These are phyloP conservation scores for Amblyopsis hoosieri DNA, from an alignment of 2,797 vertebrate genomes.

Conservation along the genomic window DNA sequence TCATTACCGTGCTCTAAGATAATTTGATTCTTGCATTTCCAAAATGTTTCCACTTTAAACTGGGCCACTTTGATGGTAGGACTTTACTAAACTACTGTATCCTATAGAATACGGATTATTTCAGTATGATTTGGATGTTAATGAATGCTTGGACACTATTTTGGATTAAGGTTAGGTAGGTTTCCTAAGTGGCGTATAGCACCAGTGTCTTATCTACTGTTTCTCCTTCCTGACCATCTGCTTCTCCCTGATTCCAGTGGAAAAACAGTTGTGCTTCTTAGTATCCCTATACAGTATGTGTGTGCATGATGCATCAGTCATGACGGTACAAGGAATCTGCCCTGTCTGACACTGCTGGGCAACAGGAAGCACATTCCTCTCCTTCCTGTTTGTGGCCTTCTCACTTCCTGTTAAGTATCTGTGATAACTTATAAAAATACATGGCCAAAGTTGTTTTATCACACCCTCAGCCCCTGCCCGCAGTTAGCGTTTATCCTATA, in stretches of 20 bases:
- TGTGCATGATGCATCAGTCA: constrained; percentile 43
- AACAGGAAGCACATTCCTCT: constrained; percentile 84
- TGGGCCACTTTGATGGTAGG: too few relatives aligned
- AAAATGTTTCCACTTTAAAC: too few relatives aligned
- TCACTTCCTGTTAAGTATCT: constrained; percentile 81
- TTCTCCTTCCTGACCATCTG: constrained; percentile 71
- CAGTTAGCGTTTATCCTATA: constrained; percentile 51
- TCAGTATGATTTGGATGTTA: not conserved
- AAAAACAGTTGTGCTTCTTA: constrained; percentile 19
- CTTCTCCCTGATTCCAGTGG: constrained; percentile 65
- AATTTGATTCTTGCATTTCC: too few relatives aligned
- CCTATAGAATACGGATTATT: not conserved
- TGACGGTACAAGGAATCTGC: constrained; percentile 77
- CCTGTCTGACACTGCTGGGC: constrained; percentile 62
- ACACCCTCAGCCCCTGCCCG: constrained; percentile 48
- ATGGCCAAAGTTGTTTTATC: constrained; percentile 65
- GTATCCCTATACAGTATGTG: constrained; percentile 22
- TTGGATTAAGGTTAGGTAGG: constrained; percentile 16
- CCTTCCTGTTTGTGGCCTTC: constrained; percentile 82
- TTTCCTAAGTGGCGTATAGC: constrained; percentile 14
- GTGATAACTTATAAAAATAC: constrained; percentile 78
- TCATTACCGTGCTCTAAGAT: too few relatives aligned
- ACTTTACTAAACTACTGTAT: too few relatives aligned
- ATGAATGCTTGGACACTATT: not conserved
- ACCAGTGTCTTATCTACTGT: constrained; percentile 63